Evolutionary conservation across 2,888 invertebrate species (phyloP), one percentile per base, ranked within the genome.

Genomic region (Sinodicranocentrus sp.): DNA sequence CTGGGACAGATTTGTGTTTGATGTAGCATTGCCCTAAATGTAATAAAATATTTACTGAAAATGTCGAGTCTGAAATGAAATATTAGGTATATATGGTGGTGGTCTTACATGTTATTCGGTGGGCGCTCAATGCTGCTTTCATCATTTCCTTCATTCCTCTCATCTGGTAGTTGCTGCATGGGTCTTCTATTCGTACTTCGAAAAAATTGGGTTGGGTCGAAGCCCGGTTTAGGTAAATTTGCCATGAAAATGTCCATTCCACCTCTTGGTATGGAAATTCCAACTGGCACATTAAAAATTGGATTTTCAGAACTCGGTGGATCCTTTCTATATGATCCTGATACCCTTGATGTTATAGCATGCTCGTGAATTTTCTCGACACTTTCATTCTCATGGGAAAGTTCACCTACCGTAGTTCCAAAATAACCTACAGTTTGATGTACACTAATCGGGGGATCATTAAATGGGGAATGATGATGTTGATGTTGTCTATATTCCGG

Each of bases 401-500:
- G 28, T n/a, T 26, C 26, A 25, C 28, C 54, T 3, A 5, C 25
- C 1, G 19, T 26, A 25, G 77, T 77, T n/a, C 77, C 77, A 43
- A n/a, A 77, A 15, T 77, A 77, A 28, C 21, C 43, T 8, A 65
- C 73, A 6, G 73, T 44, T 26, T 1, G 65, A 19, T 13, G 26
- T 17, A 15, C 75, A 1, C 44, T 8, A 8, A 8, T 19, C 13
- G 63, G 63, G 15, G n/a, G 15, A 17, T 65, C 65, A 43, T 54
- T 39, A 6, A 26, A 33, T 10, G 2, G 10, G 13, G 54, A 10
- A 6, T 54, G 10, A 19, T 25, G 17, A 19, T 77, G 57, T 15
- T 67, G 77, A 54, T 67, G 67, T 44, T 67, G 43, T 67, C 77
- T 77, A 39, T 57, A 77, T 1, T 52, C 39, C 33, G 77, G 77